Base-by-base conservation (phyloP, 2,888 invertebrate species). In the Plebejus melissa region DNA sequence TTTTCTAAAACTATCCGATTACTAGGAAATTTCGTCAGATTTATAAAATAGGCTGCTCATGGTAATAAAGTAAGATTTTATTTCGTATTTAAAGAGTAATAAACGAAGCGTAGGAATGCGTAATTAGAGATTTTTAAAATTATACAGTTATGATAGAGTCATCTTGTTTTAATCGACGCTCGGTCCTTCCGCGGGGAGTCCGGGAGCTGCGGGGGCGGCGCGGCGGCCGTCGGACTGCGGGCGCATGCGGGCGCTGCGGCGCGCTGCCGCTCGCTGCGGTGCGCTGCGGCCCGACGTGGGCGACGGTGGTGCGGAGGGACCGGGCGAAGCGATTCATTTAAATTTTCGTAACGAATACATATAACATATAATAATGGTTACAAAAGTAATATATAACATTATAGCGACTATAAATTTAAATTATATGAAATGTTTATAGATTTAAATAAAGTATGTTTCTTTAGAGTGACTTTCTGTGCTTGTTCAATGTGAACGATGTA, bases 371-470 rank as follows among this genome's bases (percentile, higher is more conserved):
- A 91, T 92, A 93, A 93, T 90, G 91, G 93, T 93, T 93, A 93
- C 91, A 92, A 89, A 91, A 90, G 91, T 93, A 93, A 93, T 92
- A 88, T 93, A 93, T 93, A 91, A 93, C 93, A 93, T 93, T 92
- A 93, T 93, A 93, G 93, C 88, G 86, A 90, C 88, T 92, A 92
- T 93, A 90, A 91, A 92, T 93, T 90, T 93, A 93, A 93, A 93
- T 92, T 93, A 93, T 93, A 93, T 93, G 90, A 93, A 93, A 93
- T 93, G 93, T 93, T 93, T 93, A 93, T 93, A 93, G 93, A 92
- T 90, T 89, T 91, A 93, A 79, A 90, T 87, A 88, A 88, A 81
- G 87, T 91, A 90, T 88, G 89, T 92, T 93, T 93, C 83, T 90
- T 90, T 93, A 91, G 92, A 84, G 88, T 90, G 90, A 90, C 85